A percentile compares a stretch with the other conserved stretches of the same genome.
Conservation (phyloP, 1,140 invertebrate species). For the Callitettix versicolor region DNA sequence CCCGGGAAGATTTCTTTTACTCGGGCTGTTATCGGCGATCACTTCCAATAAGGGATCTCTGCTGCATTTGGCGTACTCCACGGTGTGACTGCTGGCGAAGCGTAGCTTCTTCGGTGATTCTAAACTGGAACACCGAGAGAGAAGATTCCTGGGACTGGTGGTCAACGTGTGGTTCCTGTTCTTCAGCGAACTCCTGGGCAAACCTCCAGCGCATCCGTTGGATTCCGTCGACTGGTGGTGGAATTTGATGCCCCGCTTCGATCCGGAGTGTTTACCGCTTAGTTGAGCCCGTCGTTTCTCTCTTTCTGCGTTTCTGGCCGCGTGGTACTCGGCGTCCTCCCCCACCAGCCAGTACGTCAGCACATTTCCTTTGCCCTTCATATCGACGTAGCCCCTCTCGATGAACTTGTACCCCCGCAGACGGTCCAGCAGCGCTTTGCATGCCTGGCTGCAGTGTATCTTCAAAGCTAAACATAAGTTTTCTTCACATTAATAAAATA, state of each 20-base stretch:
- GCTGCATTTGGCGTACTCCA: constrained; percentile 37
- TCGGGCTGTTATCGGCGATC: constrained; percentile 39
- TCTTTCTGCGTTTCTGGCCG: constrained; percentile 40
- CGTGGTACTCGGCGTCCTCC: constrained; percentile 49
- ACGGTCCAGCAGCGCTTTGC: constrained; percentile 57
- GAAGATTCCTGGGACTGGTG: neutral
- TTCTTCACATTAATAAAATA: neutral
- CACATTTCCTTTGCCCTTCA: constrained; percentile 81
- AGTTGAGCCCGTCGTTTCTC: constrained; percentile 33
- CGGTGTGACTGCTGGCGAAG: constrained; percentile 57
- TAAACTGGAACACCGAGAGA: constrained; percentile 56
- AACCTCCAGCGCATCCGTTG: constrained; percentile 3
- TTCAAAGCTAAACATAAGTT: constrained; percentile 49
- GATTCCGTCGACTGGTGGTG: neutral
- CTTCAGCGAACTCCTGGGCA: constrained; percentile 24
- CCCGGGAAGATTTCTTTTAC: constrained; percentile 29
- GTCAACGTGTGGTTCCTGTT: constrained; percentile 9
- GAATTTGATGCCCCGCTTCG: neutral
- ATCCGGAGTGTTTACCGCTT: neutral
- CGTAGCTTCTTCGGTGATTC: constrained; percentile 69
- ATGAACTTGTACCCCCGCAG: constrained; percentile 67
- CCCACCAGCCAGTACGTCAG: constrained; percentile 78
- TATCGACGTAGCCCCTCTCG: constrained; percentile 65
- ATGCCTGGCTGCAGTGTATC: constrained; percentile 74
- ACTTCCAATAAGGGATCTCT: constrained; percentile 43